phyloP scores from a whole-genome alignment of 2,113 vertebrate species.

The Eubucco bourcierii region DNA sequence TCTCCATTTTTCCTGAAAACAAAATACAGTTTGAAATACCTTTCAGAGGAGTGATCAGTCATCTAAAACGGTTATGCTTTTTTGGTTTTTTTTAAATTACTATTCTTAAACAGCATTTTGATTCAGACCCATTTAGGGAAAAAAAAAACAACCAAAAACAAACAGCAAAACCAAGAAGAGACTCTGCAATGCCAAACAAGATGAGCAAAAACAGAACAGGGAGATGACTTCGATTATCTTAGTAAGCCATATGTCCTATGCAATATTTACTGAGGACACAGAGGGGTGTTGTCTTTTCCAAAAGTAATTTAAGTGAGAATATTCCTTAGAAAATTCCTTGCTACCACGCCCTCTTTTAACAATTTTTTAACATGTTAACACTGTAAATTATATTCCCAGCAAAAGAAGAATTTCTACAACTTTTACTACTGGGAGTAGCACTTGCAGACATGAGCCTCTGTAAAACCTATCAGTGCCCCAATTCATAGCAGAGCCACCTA shows the following conservation, averaged over 20 bases:
- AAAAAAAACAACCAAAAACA: neutral
- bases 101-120: neutral
- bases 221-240: neutral
- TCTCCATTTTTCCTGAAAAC: slow-evolving; percentile 96
- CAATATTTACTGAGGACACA: neutral
- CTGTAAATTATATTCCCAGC: neutral
- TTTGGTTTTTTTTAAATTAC: neutral
- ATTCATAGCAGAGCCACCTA: neutral
- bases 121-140: neutral
- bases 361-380: neutral
- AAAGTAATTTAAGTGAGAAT: neutral
- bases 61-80: neutral
- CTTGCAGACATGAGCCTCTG: neutral
- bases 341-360: neutral
- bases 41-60: neutral
- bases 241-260: neutral
- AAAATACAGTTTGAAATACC: neutral
- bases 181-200: neutral
- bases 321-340: neutral
- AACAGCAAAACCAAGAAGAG: too few relatives aligned
- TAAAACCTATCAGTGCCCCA: neutral
- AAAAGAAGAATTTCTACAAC: neutral
- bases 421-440: neutral
- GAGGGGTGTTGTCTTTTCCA: rapidly evolving
- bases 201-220: neutral